Evolutionary conservation across 2,888 invertebrate species (phyloP).

Genomic region (Laothoe populi): DNA sequence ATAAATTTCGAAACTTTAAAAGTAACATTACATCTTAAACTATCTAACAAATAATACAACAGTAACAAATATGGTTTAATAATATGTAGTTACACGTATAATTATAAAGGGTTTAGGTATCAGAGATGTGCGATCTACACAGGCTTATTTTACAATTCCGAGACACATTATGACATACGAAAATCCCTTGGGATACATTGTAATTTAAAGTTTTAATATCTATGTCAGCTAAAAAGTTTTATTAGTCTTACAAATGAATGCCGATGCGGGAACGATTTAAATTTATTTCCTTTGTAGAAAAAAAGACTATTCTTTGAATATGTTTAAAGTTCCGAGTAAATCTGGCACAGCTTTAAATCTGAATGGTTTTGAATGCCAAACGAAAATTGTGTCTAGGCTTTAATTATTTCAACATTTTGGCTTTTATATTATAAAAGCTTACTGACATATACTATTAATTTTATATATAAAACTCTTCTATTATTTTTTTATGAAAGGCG

Average conservation of each 20-base stretch:
- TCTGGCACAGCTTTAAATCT: slow-evolving; percentile 22
- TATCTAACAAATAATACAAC: too few species aligned
- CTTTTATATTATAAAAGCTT: background rate
- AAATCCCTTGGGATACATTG: slow-evolving; percentile 13
- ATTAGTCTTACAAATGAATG: slow-evolving; percentile 17
- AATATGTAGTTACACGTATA: background rate
- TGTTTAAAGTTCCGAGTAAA: slow-evolving; percentile 20
- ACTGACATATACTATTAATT: background rate
- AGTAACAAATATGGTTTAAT: background rate
- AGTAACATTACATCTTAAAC: too few species aligned
- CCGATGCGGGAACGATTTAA: background rate
- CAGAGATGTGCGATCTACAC: background rate
- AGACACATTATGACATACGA: background rate
- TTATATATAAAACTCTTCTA: background rate
- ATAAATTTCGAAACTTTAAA: too few species aligned
- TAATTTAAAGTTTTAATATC: slow-evolving; percentile 16
- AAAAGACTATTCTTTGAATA: slow-evolving; percentile 19
- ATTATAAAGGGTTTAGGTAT: slow-evolving; percentile 8
- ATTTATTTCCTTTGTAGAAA: slow-evolving; percentile 18
- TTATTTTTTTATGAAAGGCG: background rate
- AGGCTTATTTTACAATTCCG: slow-evolving; percentile 18
- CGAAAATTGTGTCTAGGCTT: background rate
- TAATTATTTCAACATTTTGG: background rate
- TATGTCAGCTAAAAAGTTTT: slow-evolving; percentile 9
- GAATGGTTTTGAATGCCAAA: slow-evolving; percentile 20